Conservation (phyloP, 2,888 invertebrate genomes). For the Ornithoptera alexandrae region DNA sequence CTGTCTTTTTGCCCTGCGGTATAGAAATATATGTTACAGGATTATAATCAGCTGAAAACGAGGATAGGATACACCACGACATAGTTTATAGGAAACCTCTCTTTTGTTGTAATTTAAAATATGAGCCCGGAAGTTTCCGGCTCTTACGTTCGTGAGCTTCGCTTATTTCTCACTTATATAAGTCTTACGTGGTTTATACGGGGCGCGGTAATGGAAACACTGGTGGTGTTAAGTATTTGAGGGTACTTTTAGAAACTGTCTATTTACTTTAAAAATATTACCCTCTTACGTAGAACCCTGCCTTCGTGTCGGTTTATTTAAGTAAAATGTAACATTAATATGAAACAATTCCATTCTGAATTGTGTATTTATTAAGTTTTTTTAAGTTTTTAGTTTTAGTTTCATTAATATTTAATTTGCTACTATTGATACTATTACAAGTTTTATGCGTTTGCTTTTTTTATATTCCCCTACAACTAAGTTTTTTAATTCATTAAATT, state of each 20-base stretch:
- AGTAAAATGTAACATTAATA: neutral
- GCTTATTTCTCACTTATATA: constrained; percentile 1
- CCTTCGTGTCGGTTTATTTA: neutral
- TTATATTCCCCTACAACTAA: no score
- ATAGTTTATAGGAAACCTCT: neutral
- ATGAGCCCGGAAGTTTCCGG: neutral
- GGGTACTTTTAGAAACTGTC: constrained; percentile 13
- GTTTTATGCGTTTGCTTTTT: no score
- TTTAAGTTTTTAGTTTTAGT: no score
- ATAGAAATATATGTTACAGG: no score
- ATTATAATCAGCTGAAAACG: neutral
- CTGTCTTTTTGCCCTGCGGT: no score
- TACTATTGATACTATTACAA: no score
- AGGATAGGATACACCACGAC: neutral
- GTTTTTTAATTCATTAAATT: no score
- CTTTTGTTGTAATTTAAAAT: neutral
- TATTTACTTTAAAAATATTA: constrained; percentile 20
- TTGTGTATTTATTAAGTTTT: no score
- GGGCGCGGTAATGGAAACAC: constrained; percentile 16
- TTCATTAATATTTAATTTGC: no score
- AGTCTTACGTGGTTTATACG: constrained; percentile 4
- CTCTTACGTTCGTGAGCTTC: neutral
- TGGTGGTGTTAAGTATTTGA: constrained; percentile 12
- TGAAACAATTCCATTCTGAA: no score
- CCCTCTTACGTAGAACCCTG: constrained; percentile 7